Percentiles rank a stretch among this genome's conserved stretches.
Conservation (phyloP, 2,113 vertebrate species). For the Ramphastos sulfuratus region DNA sequence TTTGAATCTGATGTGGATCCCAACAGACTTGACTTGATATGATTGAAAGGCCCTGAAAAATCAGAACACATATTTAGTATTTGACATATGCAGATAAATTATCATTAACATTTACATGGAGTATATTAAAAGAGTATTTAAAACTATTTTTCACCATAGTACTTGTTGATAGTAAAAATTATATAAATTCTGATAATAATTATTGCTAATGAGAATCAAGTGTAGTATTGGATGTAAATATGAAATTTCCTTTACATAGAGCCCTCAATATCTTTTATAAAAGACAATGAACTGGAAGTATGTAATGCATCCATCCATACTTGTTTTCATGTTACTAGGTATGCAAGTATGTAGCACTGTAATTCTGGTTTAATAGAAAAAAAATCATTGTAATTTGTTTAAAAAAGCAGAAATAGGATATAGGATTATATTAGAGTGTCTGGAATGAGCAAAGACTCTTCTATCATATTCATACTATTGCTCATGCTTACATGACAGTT, state of each 20-base stretch:
- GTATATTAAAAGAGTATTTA: not conserved
- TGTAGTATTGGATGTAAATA: not conserved
- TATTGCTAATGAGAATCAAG: not conserved
- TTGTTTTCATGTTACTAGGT: not conserved
- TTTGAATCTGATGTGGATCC: slow-evolving; percentile 98
- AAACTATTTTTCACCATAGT: not conserved
- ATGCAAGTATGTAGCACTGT: not conserved
- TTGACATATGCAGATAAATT: not conserved
- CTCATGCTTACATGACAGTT: not conserved
- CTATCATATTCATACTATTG: not conserved
- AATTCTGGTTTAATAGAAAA: not conserved
- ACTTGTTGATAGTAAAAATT: not conserved
- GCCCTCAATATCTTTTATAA: not conserved
- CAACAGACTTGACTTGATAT: slow-evolving; percentile 95
- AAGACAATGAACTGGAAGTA: not conserved
- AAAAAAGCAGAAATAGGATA: not conserved
- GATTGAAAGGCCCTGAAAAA: slow-evolving; percentile 92
- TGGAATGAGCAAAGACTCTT: not conserved
- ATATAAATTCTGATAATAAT: not conserved
- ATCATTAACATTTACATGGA: not conserved
- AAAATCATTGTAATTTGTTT: not conserved
- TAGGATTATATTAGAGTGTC: not conserved
- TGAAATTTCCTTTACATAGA: not conserved
- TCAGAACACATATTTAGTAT: slow-evolving; percentile 43
- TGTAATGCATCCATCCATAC: not conserved